A percentile compares a stretch with the other conserved stretches of the same genome.
These are phyloP conservation scores for Notothenia coriiceps DNA, from an alignment of 2,113 vertebrate genomes.

Conservation along the genomic window DNA sequence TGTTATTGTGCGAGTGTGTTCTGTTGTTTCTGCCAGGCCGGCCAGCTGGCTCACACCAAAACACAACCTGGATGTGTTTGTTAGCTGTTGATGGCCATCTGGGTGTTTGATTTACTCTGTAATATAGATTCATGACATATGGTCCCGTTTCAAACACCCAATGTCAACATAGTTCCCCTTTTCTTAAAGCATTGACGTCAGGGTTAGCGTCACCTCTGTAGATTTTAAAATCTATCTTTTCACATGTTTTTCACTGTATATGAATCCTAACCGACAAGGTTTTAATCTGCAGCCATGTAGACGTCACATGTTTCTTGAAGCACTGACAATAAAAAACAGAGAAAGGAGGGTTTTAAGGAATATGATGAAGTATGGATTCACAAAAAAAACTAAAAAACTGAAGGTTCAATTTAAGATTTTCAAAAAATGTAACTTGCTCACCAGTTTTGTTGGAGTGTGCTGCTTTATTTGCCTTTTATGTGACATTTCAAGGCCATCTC, in stretches of 20 bases:
- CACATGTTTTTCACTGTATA: no score
- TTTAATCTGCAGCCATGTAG: no score
- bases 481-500: conserved; percentile 48
- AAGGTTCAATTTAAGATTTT: conserved; percentile 13
- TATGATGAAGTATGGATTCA: conserved; percentile 11
- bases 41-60: conserved; percentile 79
- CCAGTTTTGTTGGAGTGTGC: not conserved
- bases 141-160: conserved; percentile 55
- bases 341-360: not conserved
- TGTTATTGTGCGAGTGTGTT: conserved; percentile 44
- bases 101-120: conserved; percentile 66
- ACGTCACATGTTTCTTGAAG: no score
- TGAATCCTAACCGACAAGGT: no score
- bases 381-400: not conserved
- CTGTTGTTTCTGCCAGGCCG: conserved; percentile 78
- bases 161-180: conserved; percentile 36
- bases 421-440: not conserved
- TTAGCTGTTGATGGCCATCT: conserved; percentile 72
- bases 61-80: conserved; percentile 85
- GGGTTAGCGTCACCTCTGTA: not conserved
- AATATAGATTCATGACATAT: conserved; percentile 70
- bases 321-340: not conserved
- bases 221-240: not conserved
- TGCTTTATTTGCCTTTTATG: conserved; percentile 25
- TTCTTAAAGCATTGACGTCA: conserved; percentile 37